phyloP scores from a whole-genome alignment of 2,113 vertebrate species.

The Labrus mixtus region DNA sequence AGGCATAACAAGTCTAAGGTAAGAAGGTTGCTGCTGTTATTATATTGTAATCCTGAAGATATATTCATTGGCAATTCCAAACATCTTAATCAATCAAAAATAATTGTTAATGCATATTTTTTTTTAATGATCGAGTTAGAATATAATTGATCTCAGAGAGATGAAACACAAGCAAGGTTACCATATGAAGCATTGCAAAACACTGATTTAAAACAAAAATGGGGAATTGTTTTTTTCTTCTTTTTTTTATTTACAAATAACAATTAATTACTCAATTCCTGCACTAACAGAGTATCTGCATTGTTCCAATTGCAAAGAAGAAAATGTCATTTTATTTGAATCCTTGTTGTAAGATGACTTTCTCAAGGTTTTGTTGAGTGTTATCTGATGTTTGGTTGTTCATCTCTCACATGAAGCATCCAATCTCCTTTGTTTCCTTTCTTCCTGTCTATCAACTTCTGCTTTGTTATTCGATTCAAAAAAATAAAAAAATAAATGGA shows the following conservation, averaged over 20 bases:
- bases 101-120: too few species aligned
- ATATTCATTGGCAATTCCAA: too few species aligned
- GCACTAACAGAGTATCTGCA: background rate
- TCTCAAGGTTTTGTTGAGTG: constrained; percentile 26
- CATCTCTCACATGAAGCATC: constrained; percentile 50
- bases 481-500: constrained; percentile 43
- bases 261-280: background rate
- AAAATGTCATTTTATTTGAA: background rate
- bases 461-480: constrained; percentile 78
- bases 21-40: too few species aligned
- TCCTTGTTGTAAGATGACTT: constrained; percentile 1
- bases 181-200: too few species aligned
- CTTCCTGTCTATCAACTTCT: constrained; percentile 76
- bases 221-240: too few species aligned
- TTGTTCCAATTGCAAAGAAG: constrained; percentile 4
- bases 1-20: too few species aligned
- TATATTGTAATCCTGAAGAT: too few species aligned
- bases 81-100: too few species aligned
- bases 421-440: constrained; percentile 65
- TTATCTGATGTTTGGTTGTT: constrained; percentile 37
- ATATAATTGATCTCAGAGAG: too few species aligned
- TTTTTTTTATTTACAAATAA: too few species aligned
- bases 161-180: too few species aligned
- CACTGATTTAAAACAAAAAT: background rate
- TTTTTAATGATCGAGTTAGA: too few species aligned